Percentiles rank a stretch among this genome's conserved stretches.
phyloP scores from a whole-genome alignment of 2,888 invertebrate genomes.

The Oegoconia quadripuncta region DNA sequence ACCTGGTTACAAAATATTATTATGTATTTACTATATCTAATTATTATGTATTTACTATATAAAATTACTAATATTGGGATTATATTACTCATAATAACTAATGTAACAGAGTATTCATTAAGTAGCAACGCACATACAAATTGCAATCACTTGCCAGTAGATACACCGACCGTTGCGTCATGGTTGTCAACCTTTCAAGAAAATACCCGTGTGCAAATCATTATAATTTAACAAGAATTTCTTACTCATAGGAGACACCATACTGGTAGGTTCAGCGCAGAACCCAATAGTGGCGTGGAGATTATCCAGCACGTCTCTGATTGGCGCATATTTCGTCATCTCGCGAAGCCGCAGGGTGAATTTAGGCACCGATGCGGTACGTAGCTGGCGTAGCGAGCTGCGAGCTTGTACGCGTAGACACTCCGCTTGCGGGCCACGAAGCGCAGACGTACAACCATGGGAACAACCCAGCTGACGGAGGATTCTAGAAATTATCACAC shows the following conservation, averaged over 20 bases:
- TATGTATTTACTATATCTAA: too few relatives aligned
- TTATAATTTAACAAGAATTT: constrained; percentile 25
- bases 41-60: too few relatives aligned
- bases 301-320: constrained; percentile 93
- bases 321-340: constrained; percentile 87
- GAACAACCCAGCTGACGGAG: constrained; percentile 94
- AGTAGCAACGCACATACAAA: too few relatives aligned
- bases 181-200: too few relatives aligned
- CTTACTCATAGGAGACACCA: constrained; percentile 94
- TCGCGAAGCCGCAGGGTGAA: constrained; percentile 80
- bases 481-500: constrained; percentile 77
- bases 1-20: too few relatives aligned
- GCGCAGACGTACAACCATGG: constrained; percentile 93
- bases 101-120: too few relatives aligned
- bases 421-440: constrained; percentile 93
- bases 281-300: constrained; percentile 97
- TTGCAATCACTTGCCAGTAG: too few relatives aligned
- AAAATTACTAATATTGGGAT: too few relatives aligned
- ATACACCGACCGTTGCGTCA: too few relatives aligned
- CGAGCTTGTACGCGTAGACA: constrained; percentile 91
- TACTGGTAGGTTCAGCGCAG: constrained; percentile 93
- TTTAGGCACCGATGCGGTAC: constrained; percentile 77
- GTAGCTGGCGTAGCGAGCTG: constrained; percentile 84
- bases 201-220: not conserved
- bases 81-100: too few relatives aligned